Evolutionary conservation across 2,797 vertebrate species (phyloP), one percentile per base, ranked within the genome.

Genomic region (Fringilla coelebs): DNA sequence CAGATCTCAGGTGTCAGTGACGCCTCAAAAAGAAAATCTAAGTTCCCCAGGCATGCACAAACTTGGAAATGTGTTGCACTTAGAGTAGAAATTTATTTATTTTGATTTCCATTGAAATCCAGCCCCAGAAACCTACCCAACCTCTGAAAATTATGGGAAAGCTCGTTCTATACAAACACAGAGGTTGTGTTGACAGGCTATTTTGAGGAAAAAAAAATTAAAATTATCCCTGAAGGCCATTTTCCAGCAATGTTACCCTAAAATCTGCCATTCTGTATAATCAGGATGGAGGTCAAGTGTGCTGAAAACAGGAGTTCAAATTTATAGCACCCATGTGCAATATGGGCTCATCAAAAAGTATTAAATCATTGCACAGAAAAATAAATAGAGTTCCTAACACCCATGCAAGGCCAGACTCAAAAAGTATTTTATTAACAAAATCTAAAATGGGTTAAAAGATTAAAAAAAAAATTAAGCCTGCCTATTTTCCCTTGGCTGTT

Each of bases 361-460:
- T n/a, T 87, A 84, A 91, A 84, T 78, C 6, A 17, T 34, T 70
- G 36, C 66, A 60, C 51, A 52, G 85, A 66, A 88, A 89, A 94
- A 65, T 18, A 80, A 78, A 74, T 17, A 60, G 45, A 24, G 24
- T 41, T 83, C 55, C 38, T 55, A 45, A 78, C 7, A 78, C 16
- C 48, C 60, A 60, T 1, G 1, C 21, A 66, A 75, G 55, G 18
- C 36, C 21, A 36, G 25, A 22, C 21, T 75, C 48, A 57, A 55
- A 60, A 78, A 79, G 32, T 15, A 21, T 72, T 93, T 93, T 75
- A 78, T 75, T 88, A 88, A 36, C 21, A 92, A 89, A 85, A 73
- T 20, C 32, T 52, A 86, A 90, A 79, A 65, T n/a, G 6, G 15
- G 29, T 16, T 75, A 60, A 85, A 85, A 49, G 48, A 79, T 18